These are phyloP conservation scores for Xestia xanthographa DNA, from an alignment of 2,888 invertebrate genomes.

Conservation along the genomic window DNA sequence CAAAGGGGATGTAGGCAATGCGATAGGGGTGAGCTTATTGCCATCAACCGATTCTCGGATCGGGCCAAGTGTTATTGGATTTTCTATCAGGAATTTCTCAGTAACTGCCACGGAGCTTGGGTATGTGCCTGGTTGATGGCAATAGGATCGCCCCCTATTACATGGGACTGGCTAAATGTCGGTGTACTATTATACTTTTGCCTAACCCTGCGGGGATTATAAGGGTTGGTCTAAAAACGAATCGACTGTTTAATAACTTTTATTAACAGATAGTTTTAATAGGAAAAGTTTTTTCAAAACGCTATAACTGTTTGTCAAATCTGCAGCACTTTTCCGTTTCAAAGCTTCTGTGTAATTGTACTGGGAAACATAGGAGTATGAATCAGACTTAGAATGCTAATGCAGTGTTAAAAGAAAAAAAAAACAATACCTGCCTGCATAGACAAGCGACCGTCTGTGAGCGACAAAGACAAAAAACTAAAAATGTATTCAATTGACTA, in stretches of 20 bases:
- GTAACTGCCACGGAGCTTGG: too few relatives aligned
- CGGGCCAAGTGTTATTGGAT: too few relatives aligned
- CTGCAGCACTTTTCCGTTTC: conserved; percentile 19
- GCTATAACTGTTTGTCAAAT: conserved; percentile 50
- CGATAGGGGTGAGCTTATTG: neutral
- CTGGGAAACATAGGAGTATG: conserved; percentile 1
- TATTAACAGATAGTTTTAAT: conserved; percentile 32
- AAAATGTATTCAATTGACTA: neutral
- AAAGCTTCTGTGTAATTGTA: conserved; percentile 43
- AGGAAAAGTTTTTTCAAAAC: conserved; percentile 31
- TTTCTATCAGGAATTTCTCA: too few relatives aligned
- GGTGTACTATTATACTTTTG: too few relatives aligned
- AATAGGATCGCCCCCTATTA: too few relatives aligned
- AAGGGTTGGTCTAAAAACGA: conserved; percentile 14
- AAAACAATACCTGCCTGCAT: neutral
- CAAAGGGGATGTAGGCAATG: neutral
- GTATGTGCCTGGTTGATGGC: too few relatives aligned
- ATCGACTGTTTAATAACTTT: conserved; percentile 16
- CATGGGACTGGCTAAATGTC: too few relatives aligned
- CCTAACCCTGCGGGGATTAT: neutral
- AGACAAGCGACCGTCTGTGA: neutral
- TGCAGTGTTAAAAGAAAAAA: neutral
- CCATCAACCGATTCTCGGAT: neutral
- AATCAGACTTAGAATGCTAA: conserved; percentile 7
- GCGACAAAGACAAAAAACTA: neutral